Evolutionary conservation across 2,797 vertebrate species (phyloP).

Genomic region (Gallinago solitaria): DNA sequence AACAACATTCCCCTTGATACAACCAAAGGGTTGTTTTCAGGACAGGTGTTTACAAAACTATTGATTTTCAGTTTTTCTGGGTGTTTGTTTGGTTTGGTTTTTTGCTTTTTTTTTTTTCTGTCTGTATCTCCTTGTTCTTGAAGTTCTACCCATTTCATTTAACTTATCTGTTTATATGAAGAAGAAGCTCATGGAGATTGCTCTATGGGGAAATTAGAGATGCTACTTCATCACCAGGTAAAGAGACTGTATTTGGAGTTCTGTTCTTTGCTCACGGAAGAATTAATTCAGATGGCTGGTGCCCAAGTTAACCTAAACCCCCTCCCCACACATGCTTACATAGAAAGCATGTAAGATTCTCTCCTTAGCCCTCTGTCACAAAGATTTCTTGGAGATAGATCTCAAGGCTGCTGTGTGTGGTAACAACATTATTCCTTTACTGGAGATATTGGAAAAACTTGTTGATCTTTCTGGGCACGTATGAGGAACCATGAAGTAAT

Average conservation of each 20-base stretch:
- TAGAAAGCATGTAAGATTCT: background rate
- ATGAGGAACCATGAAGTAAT: background rate
- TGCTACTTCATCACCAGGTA: background rate
- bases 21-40: background rate
- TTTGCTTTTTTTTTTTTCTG: background rate
- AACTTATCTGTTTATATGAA: background rate
- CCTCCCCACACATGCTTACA: background rate
- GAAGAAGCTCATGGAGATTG: background rate
- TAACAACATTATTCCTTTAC: background rate
- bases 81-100: background rate
- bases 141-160: background rate
- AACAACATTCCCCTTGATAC: background rate
- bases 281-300: background rate
- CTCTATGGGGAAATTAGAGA: background rate
- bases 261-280: background rate
- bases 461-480: background rate
- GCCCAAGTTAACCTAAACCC: background rate
- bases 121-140: background rate
- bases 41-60: background rate
- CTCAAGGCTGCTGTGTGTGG: background rate
- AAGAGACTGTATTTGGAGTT: background rate
- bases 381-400: background rate
- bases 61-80: accelerated
- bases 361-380: background rate
- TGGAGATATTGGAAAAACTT: background rate